A percentile compares a stretch with the other conserved stretches of the same genome.
Evolutionary conservation across 2,888 invertebrate species (phyloP).

Genomic region (Parasteatoda lunata): DNA sequence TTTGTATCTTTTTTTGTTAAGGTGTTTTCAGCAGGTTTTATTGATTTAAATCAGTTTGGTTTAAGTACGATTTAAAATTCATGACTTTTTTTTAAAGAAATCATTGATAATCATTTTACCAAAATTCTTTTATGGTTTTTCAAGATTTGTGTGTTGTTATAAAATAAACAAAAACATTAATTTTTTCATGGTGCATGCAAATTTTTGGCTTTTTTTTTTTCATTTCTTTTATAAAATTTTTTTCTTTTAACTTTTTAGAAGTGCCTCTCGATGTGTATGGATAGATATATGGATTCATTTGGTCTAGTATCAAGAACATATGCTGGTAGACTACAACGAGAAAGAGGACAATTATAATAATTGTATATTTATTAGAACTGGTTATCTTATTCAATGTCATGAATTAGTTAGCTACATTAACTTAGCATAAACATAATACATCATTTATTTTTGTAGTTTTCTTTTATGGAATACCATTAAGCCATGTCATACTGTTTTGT

Average conservation of each 20-base stretch:
- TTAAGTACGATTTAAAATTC: not conserved
- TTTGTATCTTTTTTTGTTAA: too few relatives aligned
- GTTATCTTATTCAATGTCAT: too few relatives aligned
- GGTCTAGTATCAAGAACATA: constrained; percentile 93
- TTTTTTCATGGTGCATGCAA: not conserved
- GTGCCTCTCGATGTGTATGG: constrained; percentile 98
- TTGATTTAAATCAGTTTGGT: not conserved
- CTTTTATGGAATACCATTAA: too few relatives aligned
- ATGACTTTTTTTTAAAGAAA: too few relatives aligned
- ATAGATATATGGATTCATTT: constrained; percentile 97
- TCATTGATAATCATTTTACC: too few relatives aligned
- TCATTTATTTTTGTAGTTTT: not conserved
- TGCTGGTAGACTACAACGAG: constrained; percentile 87
- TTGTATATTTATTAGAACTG: constrained; percentile 3
- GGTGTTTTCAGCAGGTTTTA: too few relatives aligned
- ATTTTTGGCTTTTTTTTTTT: constrained; percentile 9
- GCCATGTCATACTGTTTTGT: too few relatives aligned
- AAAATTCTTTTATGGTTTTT: too few relatives aligned
- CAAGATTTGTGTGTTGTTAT: not conserved
- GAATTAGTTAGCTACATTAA: too few relatives aligned
- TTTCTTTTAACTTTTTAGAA: constrained; percentile 80
- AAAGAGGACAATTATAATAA: constrained; percentile 75
- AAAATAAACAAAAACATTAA: not conserved
- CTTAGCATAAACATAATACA: not conserved
- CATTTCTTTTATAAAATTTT: constrained; percentile 11